Evolutionary conservation across 2,888 invertebrate genomes (phyloP).

Genomic region (Tetramorium bicarinatum): DNA sequence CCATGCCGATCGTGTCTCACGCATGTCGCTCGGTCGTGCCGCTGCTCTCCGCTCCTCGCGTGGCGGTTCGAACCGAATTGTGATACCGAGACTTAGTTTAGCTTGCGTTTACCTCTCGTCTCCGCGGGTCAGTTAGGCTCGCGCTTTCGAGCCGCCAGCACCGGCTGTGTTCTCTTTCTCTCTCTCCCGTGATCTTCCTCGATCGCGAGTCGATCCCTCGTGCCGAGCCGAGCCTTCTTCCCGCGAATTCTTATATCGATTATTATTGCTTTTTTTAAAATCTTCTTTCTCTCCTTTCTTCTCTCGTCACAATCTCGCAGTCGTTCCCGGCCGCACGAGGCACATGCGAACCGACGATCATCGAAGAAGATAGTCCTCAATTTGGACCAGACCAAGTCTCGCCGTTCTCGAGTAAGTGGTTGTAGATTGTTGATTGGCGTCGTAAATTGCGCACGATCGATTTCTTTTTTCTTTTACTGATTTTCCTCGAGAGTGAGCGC

Average conservation of each 20-base stretch:
- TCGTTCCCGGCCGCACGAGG: slow-evolving; percentile 33
- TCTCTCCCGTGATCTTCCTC: slow-evolving; percentile 29
- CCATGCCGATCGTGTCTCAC: slow-evolving; percentile 39
- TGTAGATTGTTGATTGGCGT: neutral
- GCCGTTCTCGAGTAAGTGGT: slow-evolving; percentile 59
- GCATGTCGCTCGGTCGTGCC: slow-evolving; percentile 28
- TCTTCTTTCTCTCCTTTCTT: neutral
- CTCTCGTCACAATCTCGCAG: neutral
- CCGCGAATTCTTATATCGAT: slow-evolving; percentile 12
- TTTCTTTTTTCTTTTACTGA: neutral
- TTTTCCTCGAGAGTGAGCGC: neutral
- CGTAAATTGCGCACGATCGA: neutral
- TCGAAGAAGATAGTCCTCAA: slow-evolving; percentile 42
- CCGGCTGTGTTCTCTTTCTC: slow-evolving; percentile 58
- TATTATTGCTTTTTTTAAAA: too few species aligned
- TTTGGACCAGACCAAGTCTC: slow-evolving; percentile 42
- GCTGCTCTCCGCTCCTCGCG: slow-evolving; percentile 41
- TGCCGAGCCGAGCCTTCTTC: neutral
- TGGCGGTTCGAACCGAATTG: slow-evolving; percentile 79
- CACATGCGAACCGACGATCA: slow-evolving; percentile 43
- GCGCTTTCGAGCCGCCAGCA: slow-evolving; percentile 84
- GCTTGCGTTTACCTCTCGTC: slow-evolving; percentile 82
- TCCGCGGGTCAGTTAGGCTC: slow-evolving; percentile 83
- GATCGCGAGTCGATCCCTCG: slow-evolving; percentile 23
- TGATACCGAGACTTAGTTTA: slow-evolving; percentile 80